These are phyloP conservation scores for Drosophila auraria DNA, from an alignment of 1,140 invertebrate genomes.

Conservation along the genomic window DNA sequence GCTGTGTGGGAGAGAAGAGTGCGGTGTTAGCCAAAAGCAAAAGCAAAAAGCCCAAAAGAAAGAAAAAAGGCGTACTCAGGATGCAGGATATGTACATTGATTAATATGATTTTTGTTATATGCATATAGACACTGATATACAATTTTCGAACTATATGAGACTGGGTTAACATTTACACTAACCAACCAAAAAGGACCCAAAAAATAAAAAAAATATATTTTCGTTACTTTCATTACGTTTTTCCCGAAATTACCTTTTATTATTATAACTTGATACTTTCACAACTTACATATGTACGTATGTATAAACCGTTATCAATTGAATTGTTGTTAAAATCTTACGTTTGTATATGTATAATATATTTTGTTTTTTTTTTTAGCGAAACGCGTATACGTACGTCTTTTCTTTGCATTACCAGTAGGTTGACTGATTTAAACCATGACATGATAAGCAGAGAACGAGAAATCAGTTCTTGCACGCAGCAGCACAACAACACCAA, in stretches of 20 bases:
- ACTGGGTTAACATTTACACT: neutral
- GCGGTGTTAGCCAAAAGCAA: conserved; percentile 29
- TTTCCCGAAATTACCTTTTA: neutral
- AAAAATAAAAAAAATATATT: neutral
- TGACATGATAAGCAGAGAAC: conserved; percentile 65
- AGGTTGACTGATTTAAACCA: conserved; percentile 72
- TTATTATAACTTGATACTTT: neutral
- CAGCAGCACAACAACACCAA: conserved; percentile 46
- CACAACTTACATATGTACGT: neutral
- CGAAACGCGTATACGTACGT: conserved; percentile 37
- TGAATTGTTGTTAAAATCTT: conserved; percentile 6
- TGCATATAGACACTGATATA: conserved; percentile 1
- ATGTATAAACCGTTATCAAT: neutral
- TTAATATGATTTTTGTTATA: neutral
- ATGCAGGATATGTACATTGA: neutral
- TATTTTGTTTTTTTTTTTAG: conserved; percentile 5
- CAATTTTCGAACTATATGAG: neutral
- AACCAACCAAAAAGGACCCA: neutral
- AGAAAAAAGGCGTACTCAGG: neutral
- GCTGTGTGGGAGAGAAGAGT: conserved; percentile 8
- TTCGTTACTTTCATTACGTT: neutral
- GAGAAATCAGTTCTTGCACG: conserved; percentile 74
- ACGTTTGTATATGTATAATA: neutral
- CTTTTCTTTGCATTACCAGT: conserved; percentile 65
- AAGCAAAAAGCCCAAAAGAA: conserved; percentile 13